Evolutionary conservation across 2,888 invertebrate species (phyloP), one percentile per base, ranked within the genome.

Genomic region (Baronia brevicornis): DNA sequence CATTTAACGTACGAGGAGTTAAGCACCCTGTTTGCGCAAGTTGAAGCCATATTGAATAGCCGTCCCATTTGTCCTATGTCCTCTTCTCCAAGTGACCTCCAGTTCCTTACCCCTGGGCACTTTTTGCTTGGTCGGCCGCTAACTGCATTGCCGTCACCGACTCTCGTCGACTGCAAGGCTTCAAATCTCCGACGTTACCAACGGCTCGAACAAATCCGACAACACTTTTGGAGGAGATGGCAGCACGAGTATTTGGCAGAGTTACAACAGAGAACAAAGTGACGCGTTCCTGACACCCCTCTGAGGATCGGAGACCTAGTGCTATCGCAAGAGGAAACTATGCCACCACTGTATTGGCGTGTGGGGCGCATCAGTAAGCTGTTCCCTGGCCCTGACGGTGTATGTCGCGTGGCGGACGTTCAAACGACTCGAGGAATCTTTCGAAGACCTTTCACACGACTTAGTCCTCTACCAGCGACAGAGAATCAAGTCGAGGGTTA

Each of bases 1-100:
- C 29, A 43, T 28, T 10, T 46, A 6, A 42, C 42, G 2, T 39
- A 28, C 22, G 39, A 44, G 19, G 36, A 44, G 19, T 5, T 43
- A 3, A 17, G 18, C 3, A 33, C 38, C 2, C 25, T 39, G 11
- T 38, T 40, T 24, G 26, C 33, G n/a, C 44, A 42, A 25, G 32
- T 44, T 4, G 44, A 42, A 13, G 35, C 35, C 4, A 36, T 39
- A 4, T 14, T 37, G 4, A 41, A 41, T 11, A 36, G 34, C 18
- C 24, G 40, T 2, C 43, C 38, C 3, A 13, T 43, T 1, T 37
- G 15, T 14, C 28, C 41, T 4, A 5, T 46, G 4, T 38, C 35
- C 10, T 38, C 41, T 3, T 32, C 32, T 18, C 32, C 38, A 7
- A 5, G 29, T 9, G 39, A 46, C 19, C 28, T 31, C 13, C 22